A percentile compares a stretch with the other conserved stretches of the same genome.
Conservation (phyloP, 2,888 invertebrate species). For the Ferdinandea cuprea region DNA sequence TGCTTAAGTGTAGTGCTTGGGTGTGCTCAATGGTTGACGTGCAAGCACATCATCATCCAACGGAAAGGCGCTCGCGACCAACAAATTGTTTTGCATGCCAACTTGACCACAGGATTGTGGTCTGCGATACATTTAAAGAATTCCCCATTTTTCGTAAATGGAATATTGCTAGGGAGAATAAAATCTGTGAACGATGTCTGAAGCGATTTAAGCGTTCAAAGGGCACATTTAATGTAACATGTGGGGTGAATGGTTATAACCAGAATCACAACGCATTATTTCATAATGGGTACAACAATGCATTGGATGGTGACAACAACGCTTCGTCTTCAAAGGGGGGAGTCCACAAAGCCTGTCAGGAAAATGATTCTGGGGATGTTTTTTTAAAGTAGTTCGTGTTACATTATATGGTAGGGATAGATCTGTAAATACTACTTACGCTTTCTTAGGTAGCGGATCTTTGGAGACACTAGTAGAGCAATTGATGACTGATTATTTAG, state of each 20-base stretch:
- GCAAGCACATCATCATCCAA: not conserved
- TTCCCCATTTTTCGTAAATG: not conserved
- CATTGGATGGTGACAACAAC: no score
- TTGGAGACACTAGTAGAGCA: constrained; percentile 27
- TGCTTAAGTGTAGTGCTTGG: no score
- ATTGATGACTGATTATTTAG: constrained; percentile 4
- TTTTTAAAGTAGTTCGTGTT: no score
- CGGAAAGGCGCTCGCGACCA: no score
- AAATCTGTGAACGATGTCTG: constrained; percentile 2
- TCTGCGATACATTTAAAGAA: not conserved
- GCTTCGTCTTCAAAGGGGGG: not conserved
- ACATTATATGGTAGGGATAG: no score
- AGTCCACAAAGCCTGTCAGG: no score
- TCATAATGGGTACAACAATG: no score
- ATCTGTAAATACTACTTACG: constrained; percentile 13
- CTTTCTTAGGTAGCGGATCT: constrained; percentile 27
- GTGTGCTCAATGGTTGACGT: not conserved
- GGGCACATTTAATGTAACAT: not conserved
- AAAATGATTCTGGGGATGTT: no score
- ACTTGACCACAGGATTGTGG: not conserved
- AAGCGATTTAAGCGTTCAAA: not conserved
- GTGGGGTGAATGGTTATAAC: not conserved
- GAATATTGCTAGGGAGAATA: not conserved
- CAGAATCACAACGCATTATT: constrained; percentile 1
- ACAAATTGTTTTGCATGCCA: constrained; percentile 2